These are phyloP conservation scores for Phocoena phocoena DNA, from an alignment of 2,113 vertebrate species.

Conservation along the genomic window DNA sequence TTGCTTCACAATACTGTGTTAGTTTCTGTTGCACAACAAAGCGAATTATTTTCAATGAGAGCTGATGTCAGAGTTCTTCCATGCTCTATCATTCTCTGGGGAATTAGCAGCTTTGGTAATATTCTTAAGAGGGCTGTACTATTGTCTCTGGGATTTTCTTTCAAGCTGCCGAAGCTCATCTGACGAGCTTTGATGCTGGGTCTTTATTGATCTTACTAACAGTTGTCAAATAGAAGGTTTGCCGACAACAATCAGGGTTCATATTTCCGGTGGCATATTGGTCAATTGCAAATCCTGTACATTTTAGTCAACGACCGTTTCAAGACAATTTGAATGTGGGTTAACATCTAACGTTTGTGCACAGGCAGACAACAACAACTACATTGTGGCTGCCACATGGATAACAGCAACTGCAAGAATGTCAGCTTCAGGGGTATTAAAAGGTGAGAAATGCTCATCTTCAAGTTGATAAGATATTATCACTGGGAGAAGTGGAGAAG, in stretches of 20 bases:
- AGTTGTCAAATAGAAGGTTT: background rate
- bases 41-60: background rate
- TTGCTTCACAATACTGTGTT: no score
- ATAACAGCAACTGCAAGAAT: background rate
- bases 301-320: background rate
- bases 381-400: background rate
- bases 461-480: background rate
- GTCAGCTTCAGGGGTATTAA: background rate
- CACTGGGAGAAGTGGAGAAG: background rate
- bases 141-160: background rate
- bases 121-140: background rate
- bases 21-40: no score
- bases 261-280: background rate
- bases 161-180: background rate
- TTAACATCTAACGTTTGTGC: background rate
- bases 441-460: background rate
- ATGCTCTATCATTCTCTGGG: background rate
- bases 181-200: background rate
- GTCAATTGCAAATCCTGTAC: background rate
- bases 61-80: background rate
- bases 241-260: background rate
- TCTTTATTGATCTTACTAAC: background rate
- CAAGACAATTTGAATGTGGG: background rate
- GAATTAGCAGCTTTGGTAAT: background rate
- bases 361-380: background rate